A percentile compares a stretch with the other conserved stretches of the same genome.
These are phyloP conservation scores for Macroglossus sobrinus DNA, from an alignment of 2,113 vertebrate genomes.

Conservation along the genomic window DNA sequence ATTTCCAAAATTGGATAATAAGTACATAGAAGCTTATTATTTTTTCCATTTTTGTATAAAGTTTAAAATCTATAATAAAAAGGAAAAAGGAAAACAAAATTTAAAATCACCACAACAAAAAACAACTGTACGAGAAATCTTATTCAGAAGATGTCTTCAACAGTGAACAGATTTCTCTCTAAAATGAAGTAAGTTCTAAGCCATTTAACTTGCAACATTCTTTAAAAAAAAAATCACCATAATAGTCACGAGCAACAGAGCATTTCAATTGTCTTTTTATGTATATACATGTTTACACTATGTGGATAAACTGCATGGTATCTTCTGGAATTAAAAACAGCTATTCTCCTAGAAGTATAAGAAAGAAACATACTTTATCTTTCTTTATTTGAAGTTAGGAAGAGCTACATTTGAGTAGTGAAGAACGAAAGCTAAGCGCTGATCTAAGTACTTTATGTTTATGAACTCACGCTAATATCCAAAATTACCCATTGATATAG, in stretches of 20 bases:
- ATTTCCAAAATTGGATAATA: not conserved
- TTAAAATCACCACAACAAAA: not conserved
- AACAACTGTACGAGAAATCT: not conserved
- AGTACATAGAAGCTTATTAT: not conserved
- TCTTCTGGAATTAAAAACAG: constrained; percentile 38
- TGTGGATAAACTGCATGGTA: constrained; percentile 25
- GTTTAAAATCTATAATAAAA: not conserved
- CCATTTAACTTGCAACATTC: not conserved
- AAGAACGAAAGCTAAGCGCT: not conserved
- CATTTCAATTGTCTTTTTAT: constrained; percentile 24
- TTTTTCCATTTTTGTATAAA: constrained; percentile 21
- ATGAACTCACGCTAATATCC: not conserved
- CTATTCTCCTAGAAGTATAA: not conserved
- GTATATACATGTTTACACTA: not conserved
- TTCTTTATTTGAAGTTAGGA: constrained; percentile 5
- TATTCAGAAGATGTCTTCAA: not conserved
- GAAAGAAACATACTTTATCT: not conserved
- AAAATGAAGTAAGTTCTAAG: constrained; percentile 41
- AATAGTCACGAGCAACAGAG: not conserved
- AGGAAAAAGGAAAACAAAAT: not conserved
- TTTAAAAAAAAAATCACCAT: not conserved
- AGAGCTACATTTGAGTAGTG: not conserved
- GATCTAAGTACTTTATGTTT: not conserved
- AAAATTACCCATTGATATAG: not conserved
- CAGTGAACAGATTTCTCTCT: not conserved